Evolutionary conservation across 2,888 invertebrate species (phyloP).

Genomic region (Heliconius ismenius): DNA sequence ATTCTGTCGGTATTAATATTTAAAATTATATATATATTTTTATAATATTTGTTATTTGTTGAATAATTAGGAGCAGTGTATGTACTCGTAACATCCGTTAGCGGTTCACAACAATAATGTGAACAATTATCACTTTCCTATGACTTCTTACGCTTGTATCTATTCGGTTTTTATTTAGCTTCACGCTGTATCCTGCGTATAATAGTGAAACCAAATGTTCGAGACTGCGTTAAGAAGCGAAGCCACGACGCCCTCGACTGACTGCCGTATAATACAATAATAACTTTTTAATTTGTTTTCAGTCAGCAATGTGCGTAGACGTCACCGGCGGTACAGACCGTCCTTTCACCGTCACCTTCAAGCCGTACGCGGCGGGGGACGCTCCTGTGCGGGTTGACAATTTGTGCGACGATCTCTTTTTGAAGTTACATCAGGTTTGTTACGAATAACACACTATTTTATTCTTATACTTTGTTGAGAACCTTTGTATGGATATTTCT

Average conservation of each 20-base stretch:
- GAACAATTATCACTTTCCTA: not conserved
- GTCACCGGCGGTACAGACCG: conserved; percentile 88
- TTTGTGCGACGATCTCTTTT: conserved; percentile 89
- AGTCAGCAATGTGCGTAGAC: conserved; percentile 86
- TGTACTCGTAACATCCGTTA: not conserved
- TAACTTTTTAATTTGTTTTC: conserved; percentile 32
- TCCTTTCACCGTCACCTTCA: conserved; percentile 88
- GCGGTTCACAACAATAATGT: not conserved
- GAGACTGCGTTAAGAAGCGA: no score
- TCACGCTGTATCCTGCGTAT: no score
- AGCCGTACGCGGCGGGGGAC: conserved; percentile 88
- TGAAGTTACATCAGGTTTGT: conserved; percentile 87
- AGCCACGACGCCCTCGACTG: no score
- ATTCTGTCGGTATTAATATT: no score
- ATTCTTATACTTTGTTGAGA: no score
- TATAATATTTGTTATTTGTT: not conserved
- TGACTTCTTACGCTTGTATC: not conserved
- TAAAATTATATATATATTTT: not conserved
- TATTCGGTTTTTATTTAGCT: no score
- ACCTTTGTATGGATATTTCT: no score
- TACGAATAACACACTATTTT: not conserved
- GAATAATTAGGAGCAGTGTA: not conserved
- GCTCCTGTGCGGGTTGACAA: conserved; percentile 93
- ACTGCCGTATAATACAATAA: not conserved
- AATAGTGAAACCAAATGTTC: no score